A percentile compares a stretch with the other conserved stretches of the same genome.
phyloP scores from a whole-genome alignment of 2,113 vertebrate genomes.

The Agapornis roseicollis region DNA sequence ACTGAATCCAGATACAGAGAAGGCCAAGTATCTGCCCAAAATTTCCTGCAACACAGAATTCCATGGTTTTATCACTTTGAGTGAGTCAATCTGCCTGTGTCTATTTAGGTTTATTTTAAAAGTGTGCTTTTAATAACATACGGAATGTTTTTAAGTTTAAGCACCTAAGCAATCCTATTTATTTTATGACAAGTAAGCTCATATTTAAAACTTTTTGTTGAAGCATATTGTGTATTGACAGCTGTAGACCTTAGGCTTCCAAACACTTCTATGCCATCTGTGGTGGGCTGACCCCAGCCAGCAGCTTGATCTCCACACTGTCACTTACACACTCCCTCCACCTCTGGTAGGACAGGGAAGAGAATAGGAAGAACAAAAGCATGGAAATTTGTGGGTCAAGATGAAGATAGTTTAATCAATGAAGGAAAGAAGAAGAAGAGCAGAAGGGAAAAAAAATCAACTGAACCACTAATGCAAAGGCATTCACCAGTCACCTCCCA shows the following conservation, averaged over 20 bases:
- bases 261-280: not conserved
- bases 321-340: not conserved
- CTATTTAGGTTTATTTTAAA: not conserved
- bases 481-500: not conserved
- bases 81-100: not conserved
- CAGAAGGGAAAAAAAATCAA: accelerated
- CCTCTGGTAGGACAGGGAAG: accelerated
- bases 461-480: not conserved
- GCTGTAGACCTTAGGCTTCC: not conserved
- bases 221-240: not conserved
- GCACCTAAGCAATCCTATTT: not conserved
- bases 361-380: not conserved
- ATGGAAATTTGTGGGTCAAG: accelerated
- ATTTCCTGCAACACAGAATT: not conserved
- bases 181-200: not conserved
- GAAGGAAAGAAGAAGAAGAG: not conserved
- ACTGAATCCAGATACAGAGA: not conserved
- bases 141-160: not conserved
- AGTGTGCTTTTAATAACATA: not conserved
- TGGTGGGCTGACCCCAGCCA: not conserved
- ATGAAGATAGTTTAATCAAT: not conserved
- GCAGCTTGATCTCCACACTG: not conserved
- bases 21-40: not conserved
- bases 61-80: not conserved
- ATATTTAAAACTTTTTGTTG: not conserved